A percentile compares a stretch with the other conserved stretches of the same genome.
Conservation (phyloP, 1,140 invertebrate genomes). For the Mercenaria mercenaria region DNA sequence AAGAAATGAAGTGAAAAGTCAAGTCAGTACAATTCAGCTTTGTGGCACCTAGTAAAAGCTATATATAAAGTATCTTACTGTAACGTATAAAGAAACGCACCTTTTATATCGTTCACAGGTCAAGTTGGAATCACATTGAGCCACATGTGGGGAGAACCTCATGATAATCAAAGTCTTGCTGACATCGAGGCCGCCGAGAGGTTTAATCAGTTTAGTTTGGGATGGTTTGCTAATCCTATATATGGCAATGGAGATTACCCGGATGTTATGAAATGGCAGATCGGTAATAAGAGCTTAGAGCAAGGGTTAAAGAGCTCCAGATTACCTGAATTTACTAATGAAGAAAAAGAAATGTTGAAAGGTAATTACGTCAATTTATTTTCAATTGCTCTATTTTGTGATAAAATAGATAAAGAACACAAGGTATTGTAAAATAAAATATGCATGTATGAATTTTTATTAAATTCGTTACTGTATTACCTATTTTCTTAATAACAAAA, state of each 20-base stretch:
- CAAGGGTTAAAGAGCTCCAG: conserved; percentile 73
- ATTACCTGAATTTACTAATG: conserved; percentile 73
- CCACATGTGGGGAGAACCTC: conserved; percentile 68
- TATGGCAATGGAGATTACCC: conserved; percentile 85
- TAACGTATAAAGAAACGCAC: too few relatives aligned
- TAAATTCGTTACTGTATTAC: too few relatives aligned
- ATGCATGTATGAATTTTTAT: too few relatives aligned
- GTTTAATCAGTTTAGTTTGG: conserved; percentile 79
- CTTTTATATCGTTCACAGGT: too few relatives aligned
- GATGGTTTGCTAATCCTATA: conserved; percentile 85
- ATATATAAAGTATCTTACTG: too few relatives aligned
- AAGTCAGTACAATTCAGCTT: too few relatives aligned
- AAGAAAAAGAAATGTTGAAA: conserved; percentile 69
- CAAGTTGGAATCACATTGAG: conserved; percentile 76
- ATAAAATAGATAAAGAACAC: too few relatives aligned
- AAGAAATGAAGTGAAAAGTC: too few relatives aligned
- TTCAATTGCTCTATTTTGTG: neutral
- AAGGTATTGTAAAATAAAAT: too few relatives aligned
- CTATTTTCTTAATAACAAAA: too few relatives aligned
- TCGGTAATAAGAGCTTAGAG: conserved; percentile 75
- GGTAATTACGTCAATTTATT: conserved; percentile 71
- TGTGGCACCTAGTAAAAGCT: too few relatives aligned
- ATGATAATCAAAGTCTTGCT: conserved; percentile 57
- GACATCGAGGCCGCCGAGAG: conserved; percentile 78
- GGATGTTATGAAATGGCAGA: conserved; percentile 78